Evolutionary conservation across 2,888 invertebrate species (phyloP).

Genomic region (Campoletis raptor): DNA sequence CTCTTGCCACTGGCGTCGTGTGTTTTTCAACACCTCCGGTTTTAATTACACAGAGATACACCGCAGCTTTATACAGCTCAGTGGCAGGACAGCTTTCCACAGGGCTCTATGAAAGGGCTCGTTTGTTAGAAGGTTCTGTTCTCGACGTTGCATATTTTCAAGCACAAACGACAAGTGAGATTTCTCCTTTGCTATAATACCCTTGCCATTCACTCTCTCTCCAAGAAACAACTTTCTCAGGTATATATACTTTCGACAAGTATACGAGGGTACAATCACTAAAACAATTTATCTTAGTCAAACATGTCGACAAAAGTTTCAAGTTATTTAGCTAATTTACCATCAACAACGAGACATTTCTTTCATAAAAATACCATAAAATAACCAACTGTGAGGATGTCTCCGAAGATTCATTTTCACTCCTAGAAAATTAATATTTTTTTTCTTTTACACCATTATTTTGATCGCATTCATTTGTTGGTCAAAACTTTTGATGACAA

Average conservation of each 20-base stretch:
- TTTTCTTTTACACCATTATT: too few species aligned
- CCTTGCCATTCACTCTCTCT: conserved; percentile 64
- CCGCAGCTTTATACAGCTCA: conserved; percentile 31
- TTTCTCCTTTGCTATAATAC: conserved; percentile 46
- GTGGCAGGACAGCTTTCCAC: conserved; percentile 30
- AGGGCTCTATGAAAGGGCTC: conserved; percentile 26
- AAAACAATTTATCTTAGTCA: conserved; percentile 19
- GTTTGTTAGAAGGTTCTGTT: conserved; percentile 66
- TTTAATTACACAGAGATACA: conserved; percentile 75
- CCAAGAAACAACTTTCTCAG: conserved; percentile 24
- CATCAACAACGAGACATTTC: neutral
- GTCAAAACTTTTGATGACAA: too few species aligned
- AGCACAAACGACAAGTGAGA: conserved; percentile 60
- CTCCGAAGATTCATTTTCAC: neutral
- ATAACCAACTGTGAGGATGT: neutral
- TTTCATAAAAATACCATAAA: neutral
- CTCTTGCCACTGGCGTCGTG: conserved; percentile 1
- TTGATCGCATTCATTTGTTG: too few species aligned
- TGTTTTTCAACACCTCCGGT: conserved; percentile 77
- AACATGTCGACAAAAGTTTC: neutral
- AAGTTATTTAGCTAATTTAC: neutral
- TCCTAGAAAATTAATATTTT: too few species aligned
- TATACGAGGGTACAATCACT: conserved; percentile 21
- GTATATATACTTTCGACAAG: neutral
- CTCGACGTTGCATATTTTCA: conserved; percentile 71